Base-by-base conservation (phyloP, 2,797 vertebrate genomes). In the Oreortyx pictus region DNA sequence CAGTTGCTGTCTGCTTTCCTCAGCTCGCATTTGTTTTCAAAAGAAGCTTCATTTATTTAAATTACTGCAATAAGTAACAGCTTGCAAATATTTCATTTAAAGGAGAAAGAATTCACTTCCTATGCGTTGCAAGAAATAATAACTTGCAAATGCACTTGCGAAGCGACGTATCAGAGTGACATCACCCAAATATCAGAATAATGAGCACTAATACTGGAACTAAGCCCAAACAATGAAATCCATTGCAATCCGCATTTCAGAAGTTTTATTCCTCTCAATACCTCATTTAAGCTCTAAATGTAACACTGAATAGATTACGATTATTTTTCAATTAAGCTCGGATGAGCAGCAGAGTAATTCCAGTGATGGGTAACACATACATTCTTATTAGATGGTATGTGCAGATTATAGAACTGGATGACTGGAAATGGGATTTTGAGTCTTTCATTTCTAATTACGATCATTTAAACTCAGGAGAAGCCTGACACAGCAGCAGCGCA, bases 41-140 rank as follows among this genome's bases (percentile, higher is more conserved):
- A 85, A 90, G 59, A 65, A 81, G 23, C 35, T 89, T 76, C 16
- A 43, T 84, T 92, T 64, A 89, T 80, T 92, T 76, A 75, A 82
- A 90, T 83, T 82, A 44, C 52, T 76, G n/a, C 73, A 86, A 15
- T 87, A 81, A 94, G 59, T 62, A 92, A 85, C 74, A 91, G 86
- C 52, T 92, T 74, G 81, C 86, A 90, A 95, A 93, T 89, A 94
- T 87, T 94, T 87, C 3, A 77, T 82, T 91, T 88, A 79, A 91
- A 82, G 68, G 24, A 47, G 87, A 93, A 85, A 87, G 19, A 87
- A 87, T 67, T 81, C 11, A 43, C 80, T 93, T 66, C n/a, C 39
- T 78, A 41, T 72, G 70, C 8, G 47, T 9, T 81, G 35, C 37
- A 65, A 89, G 83, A 68, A 82, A 25, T 44, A 87, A 68, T 85